Conservation (phyloP, 1,140 invertebrate species). For the Phenacoccus solenopsis region DNA sequence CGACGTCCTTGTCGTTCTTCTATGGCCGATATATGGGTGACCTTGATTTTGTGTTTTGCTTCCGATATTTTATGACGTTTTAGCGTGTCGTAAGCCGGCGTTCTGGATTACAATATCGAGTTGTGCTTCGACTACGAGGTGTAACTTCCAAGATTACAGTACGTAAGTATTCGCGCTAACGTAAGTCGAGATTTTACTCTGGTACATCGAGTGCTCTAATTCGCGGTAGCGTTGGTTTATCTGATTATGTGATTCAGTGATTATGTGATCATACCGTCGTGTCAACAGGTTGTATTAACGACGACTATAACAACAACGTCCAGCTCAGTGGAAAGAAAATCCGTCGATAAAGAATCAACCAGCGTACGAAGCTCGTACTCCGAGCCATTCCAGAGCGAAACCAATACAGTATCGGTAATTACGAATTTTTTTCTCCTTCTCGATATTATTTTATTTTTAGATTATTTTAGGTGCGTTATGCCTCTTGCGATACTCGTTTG, state of each 20-base stretch:
- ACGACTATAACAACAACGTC: neutral
- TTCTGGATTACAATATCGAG: too few species aligned
- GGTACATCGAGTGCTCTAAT: too few species aligned
- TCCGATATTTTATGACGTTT: conserved; percentile 11
- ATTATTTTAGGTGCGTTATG: too few species aligned
- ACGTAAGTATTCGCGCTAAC: too few species aligned
- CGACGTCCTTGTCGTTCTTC: conserved; percentile 5
- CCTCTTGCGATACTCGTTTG: too few species aligned
- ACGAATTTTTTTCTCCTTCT: neutral
- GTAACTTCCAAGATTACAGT: too few species aligned
- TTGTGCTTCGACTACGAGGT: too few species aligned
- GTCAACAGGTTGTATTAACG: neutral
- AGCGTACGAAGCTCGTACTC: conserved; percentile 7
- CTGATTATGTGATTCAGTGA: too few species aligned
- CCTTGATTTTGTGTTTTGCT: conserved; percentile 11
- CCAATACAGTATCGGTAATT: conserved; percentile 8
- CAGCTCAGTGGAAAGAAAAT: neutral
- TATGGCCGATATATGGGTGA: neutral
- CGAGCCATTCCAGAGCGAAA: conserved; percentile 5
- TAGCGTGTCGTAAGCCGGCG: neutral
- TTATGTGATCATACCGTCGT: too few species aligned
- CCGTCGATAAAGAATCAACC: neutral
- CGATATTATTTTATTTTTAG: neutral
- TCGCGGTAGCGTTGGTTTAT: too few species aligned
- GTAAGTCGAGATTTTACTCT: too few species aligned